Evolutionary conservation across 2,797 vertebrate species (phyloP).

Genomic region (Typhlichthys subterraneus): DNA sequence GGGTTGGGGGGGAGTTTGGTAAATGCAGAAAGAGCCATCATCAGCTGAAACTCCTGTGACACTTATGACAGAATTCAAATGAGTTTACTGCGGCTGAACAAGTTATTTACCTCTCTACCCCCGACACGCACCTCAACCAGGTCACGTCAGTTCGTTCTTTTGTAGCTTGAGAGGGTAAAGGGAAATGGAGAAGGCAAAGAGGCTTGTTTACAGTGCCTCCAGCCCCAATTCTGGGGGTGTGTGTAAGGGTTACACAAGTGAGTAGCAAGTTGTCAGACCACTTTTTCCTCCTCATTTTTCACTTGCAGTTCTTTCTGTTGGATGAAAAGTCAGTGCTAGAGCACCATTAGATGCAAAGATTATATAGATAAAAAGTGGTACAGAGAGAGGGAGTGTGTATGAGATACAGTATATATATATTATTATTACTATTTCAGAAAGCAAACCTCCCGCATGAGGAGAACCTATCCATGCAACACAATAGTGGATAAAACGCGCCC

Average conservation of each 20-base stretch:
- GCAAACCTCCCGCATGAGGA: conserved; percentile 43
- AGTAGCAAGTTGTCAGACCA: conserved; percentile 61
- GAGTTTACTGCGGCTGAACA: too few species aligned
- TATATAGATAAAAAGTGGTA: conserved; percentile 34
- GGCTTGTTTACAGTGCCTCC: too few species aligned
- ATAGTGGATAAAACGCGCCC: conserved; percentile 38
- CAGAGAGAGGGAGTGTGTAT: conserved; percentile 13
- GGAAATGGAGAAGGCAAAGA: too few species aligned
- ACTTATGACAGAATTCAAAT: too few species aligned
- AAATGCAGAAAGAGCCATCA: too few species aligned
- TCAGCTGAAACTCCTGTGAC: too few species aligned
- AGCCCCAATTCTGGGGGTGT: too few species aligned
- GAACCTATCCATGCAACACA: conserved; percentile 49
- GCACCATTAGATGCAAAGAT: conserved; percentile 66
- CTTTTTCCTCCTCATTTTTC: conserved; percentile 66
- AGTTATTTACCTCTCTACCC: too few species aligned
- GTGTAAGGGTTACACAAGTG: conserved; percentile 30
- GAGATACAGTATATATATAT: conserved; percentile 7
- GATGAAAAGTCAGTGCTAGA: conserved; percentile 44
- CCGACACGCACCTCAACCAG: too few species aligned
- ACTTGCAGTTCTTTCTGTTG: conserved; percentile 56
- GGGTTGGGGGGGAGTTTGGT: too few species aligned
- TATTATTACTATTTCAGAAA: neutral
- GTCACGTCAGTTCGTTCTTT: too few species aligned
- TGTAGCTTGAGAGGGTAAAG: too few species aligned